Evolutionary conservation across 2,113 vertebrate genomes (phyloP).

Genomic region (Gallinago paraguaiae): DNA sequence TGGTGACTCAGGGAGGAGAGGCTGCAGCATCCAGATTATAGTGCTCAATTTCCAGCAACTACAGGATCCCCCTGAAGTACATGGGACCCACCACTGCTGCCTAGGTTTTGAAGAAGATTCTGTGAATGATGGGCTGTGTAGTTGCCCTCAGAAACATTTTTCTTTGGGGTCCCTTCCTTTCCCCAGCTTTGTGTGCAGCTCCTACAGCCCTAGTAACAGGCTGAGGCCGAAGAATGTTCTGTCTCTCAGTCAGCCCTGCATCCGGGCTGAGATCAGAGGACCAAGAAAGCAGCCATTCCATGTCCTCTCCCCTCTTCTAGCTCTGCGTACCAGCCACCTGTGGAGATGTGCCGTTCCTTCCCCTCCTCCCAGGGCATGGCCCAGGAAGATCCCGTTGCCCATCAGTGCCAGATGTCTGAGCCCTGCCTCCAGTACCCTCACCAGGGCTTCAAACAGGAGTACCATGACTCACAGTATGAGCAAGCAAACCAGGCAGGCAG

Average conservation of each 20-base stretch:
- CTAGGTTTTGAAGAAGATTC: neutral
- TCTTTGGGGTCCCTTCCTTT: neutral
- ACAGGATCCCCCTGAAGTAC: neutral
- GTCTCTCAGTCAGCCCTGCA: neutral
- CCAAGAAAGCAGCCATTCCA: neutral
- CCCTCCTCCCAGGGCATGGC: slow-evolving; percentile 80
- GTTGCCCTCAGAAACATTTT: neutral
- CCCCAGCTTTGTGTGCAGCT: rapidly evolving
- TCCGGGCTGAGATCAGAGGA: neutral
- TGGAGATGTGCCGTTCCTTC: slow-evolving; percentile 86
- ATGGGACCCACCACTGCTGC: neutral
- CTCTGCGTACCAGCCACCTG: slow-evolving; percentile 82
- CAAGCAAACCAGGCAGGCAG: slow-evolving; percentile 69
- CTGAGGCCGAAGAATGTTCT: neutral
- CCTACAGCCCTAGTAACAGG: neutral
- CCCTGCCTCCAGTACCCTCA: slow-evolving; percentile 85
- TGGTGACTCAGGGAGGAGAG: neutral
- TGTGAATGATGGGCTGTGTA: neutral
- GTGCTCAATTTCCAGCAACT: neutral
- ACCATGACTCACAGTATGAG: slow-evolving; percentile 85
- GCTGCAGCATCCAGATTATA: neutral
- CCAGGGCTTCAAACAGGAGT: slow-evolving; percentile 94
- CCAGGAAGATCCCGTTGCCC: slow-evolving; percentile 79
- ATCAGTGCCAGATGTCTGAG: slow-evolving; percentile 84
- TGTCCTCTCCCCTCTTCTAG: slow-evolving; percentile 52